Percentiles rank a stretch among this genome's conserved stretches.
phyloP scores from a whole-genome alignment of 2,888 invertebrate genomes.

The Exocentrus adspersus region DNA sequence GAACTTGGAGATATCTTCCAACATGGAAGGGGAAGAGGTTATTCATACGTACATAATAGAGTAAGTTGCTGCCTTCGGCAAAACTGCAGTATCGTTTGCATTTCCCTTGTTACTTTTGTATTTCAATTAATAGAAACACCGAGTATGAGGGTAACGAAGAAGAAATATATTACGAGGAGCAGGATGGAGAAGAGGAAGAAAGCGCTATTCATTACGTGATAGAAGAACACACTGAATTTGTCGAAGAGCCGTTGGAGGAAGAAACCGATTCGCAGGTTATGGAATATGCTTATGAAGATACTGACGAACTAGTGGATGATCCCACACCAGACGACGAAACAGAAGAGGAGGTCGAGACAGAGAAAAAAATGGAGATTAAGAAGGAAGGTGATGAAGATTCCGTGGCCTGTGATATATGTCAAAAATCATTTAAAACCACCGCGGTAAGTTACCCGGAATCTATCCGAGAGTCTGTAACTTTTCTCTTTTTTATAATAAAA shows the following conservation, averaged over 20 bases:
- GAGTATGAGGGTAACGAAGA: constrained; percentile 38
- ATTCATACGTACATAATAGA: constrained; percentile 47
- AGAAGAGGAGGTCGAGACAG: constrained; percentile 34
- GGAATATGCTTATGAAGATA: constrained; percentile 13
- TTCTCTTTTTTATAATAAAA: too few species aligned
- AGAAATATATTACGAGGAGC: constrained; percentile 41
- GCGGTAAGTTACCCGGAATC: constrained; percentile 50
- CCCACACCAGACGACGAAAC: constrained; percentile 29
- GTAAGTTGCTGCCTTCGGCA: constrained; percentile 41
- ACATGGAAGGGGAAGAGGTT: constrained; percentile 44
- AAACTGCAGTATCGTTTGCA: background rate
- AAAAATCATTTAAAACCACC: constrained; percentile 55
- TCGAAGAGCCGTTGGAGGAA: constrained; percentile 29
- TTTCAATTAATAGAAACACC: constrained; percentile 36
- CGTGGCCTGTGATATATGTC: constrained; percentile 54
- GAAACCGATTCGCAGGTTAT: constrained; percentile 17
- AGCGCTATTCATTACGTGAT: constrained; percentile 44
- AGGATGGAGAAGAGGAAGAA: constrained; percentile 37
- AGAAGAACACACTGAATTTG: constrained; percentile 41
- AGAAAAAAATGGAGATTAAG: constrained; percentile 22
- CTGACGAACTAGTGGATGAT: constrained; percentile 18
- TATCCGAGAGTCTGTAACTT: background rate
- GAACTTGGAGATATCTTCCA: constrained; percentile 48
- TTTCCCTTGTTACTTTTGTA: background rate
- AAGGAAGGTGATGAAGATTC: constrained; percentile 43